Evolutionary conservation across 2,888 invertebrate species (phyloP).

Genomic region (Ommatoiulus sabulosus): DNA sequence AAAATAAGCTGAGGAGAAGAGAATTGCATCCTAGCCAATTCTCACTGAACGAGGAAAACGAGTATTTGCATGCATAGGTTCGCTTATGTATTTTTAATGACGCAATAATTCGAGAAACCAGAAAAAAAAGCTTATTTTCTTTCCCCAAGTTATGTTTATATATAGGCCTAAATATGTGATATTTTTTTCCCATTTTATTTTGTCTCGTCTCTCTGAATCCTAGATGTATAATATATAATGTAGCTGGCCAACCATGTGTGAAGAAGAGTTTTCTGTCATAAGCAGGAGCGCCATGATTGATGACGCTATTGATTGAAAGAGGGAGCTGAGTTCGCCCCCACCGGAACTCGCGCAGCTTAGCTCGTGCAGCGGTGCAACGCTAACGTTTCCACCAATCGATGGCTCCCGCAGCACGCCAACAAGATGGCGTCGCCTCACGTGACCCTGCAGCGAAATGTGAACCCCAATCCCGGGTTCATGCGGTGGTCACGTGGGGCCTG

Average conservation of each 20-base stretch:
- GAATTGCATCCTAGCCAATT: not conserved
- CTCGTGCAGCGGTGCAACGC: constrained; percentile 12
- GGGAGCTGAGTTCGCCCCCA: constrained; percentile 37
- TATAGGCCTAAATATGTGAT: constrained; percentile 48
- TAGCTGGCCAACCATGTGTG: constrained; percentile 50
- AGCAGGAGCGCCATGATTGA: constrained; percentile 51
- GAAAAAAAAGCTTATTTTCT: constrained; percentile 44
- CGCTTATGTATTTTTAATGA: constrained; percentile 45
- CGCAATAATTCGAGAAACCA: constrained; percentile 36
- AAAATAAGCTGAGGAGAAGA: not conserved
- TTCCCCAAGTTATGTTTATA: constrained; percentile 32
- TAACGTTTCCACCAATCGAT: constrained; percentile 1
- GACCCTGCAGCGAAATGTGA: not conserved
- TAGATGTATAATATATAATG: constrained; percentile 53
- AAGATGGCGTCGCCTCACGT: not conserved
- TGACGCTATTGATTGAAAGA: constrained; percentile 52
- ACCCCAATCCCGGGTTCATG: not conserved
- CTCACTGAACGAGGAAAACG: not conserved
- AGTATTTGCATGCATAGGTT: constrained; percentile 30
- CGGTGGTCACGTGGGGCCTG: not conserved
- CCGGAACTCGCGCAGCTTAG: constrained; percentile 24
- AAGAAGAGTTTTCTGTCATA: constrained; percentile 54
- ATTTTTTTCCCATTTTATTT: constrained; percentile 47
- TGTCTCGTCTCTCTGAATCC: constrained; percentile 48
- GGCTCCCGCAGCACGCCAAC: not conserved